Percentiles rank a stretch among this genome's conserved stretches.
Conservation (phyloP, 30 jellyfish, hydroid and myxozoan genomes). For the Rhopilema esculentum region DNA sequence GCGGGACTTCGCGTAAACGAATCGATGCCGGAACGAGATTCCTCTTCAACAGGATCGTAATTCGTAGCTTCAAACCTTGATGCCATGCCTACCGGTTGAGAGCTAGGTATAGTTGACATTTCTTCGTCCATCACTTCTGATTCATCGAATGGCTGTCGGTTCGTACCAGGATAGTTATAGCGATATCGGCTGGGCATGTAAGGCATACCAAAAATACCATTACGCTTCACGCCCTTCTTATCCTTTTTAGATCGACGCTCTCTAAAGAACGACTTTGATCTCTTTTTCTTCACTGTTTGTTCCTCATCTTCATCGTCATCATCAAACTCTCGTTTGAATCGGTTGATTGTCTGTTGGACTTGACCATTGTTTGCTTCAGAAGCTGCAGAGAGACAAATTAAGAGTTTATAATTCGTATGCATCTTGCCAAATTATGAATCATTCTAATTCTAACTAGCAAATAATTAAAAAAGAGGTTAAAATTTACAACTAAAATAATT, state of each 20-base stretch:
- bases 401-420: too few relatives aligned
- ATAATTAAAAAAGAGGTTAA: too few relatives aligned
- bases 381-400: background rate
- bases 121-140: slow-evolving; percentile 64
- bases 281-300: background rate
- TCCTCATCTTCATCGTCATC: slow-evolving; percentile 47
- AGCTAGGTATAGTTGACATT: slow-evolving; percentile 56
- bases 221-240: slow-evolving; percentile 24
- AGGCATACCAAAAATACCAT: slow-evolving; percentile 49
- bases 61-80: slow-evolving; percentile 13
- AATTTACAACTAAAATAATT: too few relatives aligned
- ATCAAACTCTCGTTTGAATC: slow-evolving; percentile 56
- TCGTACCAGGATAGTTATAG: background rate
- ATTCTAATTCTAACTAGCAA: too few relatives aligned
- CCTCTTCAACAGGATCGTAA: slow-evolving; percentile 34
- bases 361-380: background rate
- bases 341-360: background rate
- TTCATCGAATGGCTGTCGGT: slow-evolving; percentile 51
- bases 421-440: too few relatives aligned
- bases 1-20: slow-evolving; percentile 44
- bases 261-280: slow-evolving; percentile 19
- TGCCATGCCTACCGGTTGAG: slow-evolving; percentile 76
- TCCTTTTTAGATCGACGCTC: slow-evolving; percentile 25
- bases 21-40: slow-evolving; percentile 14
- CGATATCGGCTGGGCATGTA: slow-evolving; percentile 29